These are phyloP conservation scores for Microctenopoma steveboyesi DNA, from an alignment of 2,797 vertebrate species.

Conservation along the genomic window DNA sequence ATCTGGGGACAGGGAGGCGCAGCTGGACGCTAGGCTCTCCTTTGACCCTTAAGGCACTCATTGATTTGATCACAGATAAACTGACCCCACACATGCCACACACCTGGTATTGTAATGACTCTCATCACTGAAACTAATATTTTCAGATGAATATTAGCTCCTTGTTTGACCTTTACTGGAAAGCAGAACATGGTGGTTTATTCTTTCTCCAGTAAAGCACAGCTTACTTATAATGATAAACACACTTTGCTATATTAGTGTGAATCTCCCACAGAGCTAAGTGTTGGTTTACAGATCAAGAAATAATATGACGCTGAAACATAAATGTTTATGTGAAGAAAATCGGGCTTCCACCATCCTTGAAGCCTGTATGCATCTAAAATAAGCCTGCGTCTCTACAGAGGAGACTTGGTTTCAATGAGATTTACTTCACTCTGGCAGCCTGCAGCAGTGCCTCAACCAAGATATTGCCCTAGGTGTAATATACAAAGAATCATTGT, in stretches of 20 bases:
- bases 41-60: constrained; percentile 57
- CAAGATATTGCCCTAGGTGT: constrained; percentile 14
- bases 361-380: neutral
- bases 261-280: constrained; percentile 59
- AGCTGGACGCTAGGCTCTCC: constrained; percentile 65
- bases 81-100: constrained; percentile 17
- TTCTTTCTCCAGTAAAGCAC: constrained; percentile 40
- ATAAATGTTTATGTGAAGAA: constrained; percentile 73
- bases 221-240: constrained; percentile 59
- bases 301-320: constrained; percentile 69
- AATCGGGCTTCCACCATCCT: constrained; percentile 32
- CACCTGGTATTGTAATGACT: constrained; percentile 10
- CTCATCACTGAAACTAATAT: constrained; percentile 30
- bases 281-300: constrained; percentile 59
- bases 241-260: constrained; percentile 64
- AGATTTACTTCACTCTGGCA: constrained; percentile 63
- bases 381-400: constrained; percentile 26
- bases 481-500: constrained; percentile 40
- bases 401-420: constrained; percentile 43
- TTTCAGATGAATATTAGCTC: constrained; percentile 25
- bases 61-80: constrained; percentile 52
- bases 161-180: constrained; percentile 16
- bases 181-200: constrained; percentile 24
- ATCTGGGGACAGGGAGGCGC: constrained; percentile 39
- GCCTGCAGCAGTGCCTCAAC: constrained; percentile 27